These are phyloP conservation scores for Cryptocheilus praepositus DNA, from an alignment of 2,888 invertebrate species.

Conservation along the genomic window DNA sequence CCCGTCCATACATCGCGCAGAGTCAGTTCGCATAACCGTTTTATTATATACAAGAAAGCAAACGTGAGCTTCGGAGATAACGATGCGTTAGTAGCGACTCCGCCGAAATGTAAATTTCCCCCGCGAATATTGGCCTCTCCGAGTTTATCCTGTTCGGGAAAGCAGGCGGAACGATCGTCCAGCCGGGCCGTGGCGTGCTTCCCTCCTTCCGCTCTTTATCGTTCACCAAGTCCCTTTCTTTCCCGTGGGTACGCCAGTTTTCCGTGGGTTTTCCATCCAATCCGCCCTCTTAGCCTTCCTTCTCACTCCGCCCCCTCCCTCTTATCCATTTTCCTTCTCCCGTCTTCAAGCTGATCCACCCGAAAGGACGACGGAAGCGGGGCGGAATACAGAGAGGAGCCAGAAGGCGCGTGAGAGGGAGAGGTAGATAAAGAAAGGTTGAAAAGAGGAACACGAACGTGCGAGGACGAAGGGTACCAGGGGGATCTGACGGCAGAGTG, in stretches of 20 bases:
- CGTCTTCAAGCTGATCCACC: background rate
- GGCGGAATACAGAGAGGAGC: conserved; percentile 2
- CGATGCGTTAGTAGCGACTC: background rate
- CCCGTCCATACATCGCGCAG: too few species aligned
- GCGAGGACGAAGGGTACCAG: conserved; percentile 26
- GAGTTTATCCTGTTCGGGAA: too few species aligned
- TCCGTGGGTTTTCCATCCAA: conserved; percentile 67
- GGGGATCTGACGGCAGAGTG: conserved; percentile 56
- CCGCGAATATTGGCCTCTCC: too few species aligned
- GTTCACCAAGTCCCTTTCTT: conserved; percentile 20
- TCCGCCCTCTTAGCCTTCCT: conserved; percentile 50
- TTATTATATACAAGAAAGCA: too few species aligned
- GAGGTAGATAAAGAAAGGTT: conserved; percentile 16
- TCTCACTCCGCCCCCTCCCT: conserved; percentile 31
- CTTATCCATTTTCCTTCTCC: background rate
- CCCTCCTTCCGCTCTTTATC: conserved; percentile 23
- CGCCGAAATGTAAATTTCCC: background rate
- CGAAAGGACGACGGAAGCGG: background rate
- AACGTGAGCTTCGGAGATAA: background rate
- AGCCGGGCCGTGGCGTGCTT: background rate
- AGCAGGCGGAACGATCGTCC: background rate
- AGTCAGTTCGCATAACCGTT: too few species aligned
- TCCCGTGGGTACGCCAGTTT: conserved; percentile 26
- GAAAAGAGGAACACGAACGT: conserved; percentile 26
- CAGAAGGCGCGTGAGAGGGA: conserved; percentile 3